Base-by-base conservation (phyloP, 2,113 vertebrate genomes). In the Microtus oregoni region DNA sequence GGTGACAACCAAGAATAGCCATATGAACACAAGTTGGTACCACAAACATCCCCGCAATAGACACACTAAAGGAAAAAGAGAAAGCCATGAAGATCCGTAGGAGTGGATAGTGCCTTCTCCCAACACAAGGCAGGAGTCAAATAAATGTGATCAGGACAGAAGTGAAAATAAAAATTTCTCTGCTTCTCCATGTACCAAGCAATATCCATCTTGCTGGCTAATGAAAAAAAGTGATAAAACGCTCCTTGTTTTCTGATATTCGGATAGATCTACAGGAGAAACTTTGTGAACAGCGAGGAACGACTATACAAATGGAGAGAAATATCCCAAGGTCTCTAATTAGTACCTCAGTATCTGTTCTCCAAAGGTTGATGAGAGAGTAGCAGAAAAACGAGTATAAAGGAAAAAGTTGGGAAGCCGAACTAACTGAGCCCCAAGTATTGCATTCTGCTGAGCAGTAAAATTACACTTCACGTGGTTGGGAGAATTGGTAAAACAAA, bases 281-380 rank as follows among this genome's bases (percentile, higher is more conserved):
- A 3, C 1, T 2, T 67, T 44, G 11, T 1, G 65, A n/a, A 87
- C 9, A 26, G 1, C 4, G 12, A 20, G 10, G 3, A 65, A 11
- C 2, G 3, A 8, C 13, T 67, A 32, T 26, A 44, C 58, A n/a
- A 77, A 20, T 5, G 32, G 20, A 76, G 20, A 47, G 9, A 86
- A 47, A 86, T 13, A 20, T 63, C 30, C 30, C 41, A 26, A 15
- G 68, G 38, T 32, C 70, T 44, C 20, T 30, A 63, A 58, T 30
- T 4, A 24, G 55, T 26, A 22, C 35, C 7, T 61, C 35, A 79
- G 26, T 1, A 1, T 2, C 75, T 58, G 12, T 67, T 78, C 52
- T n/a, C 63, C 70, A 96, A 85, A 73, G 26, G 8, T 32, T 63
- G 0, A 12, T 58, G 26, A 26, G 3, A 50, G 12, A 87, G 11